Evolutionary conservation across 2,113 vertebrate species (phyloP), one percentile per base, ranked within the genome.

Genomic region (Bufo bufo): DNA sequence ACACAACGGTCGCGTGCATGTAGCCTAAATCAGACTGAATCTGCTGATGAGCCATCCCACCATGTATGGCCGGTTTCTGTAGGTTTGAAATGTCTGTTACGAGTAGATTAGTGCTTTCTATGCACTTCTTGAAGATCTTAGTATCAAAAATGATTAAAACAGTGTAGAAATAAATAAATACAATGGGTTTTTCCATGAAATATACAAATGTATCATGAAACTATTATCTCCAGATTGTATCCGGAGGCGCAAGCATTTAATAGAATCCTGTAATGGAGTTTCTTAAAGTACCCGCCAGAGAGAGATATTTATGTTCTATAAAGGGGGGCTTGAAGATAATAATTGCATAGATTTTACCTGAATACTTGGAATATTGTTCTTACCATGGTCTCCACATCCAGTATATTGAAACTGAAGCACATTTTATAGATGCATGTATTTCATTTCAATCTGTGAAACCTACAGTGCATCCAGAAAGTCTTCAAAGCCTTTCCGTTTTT

Each of bases 191-290:
- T 75, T 50, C 72, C 49, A 61, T 81, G 4, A 81, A 81, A 61
- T 61, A 81, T 45, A 81, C 61, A 80, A 58, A 80, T 58, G 77
- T 58, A 47, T 61, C 23, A 61, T 45, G 56, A 59, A 81, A 81
- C 79, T 61, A 81, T 61, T 81, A 81, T 81, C 56, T 81, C 61
- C 56, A 61, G 58, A 81, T 81, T 81, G 17, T 81, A 81, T 81
- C 79, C 23, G 20, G 56, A 81, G 79, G 79, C 79, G 12, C 23
- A 81, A 16, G 43, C 56, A 81, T 81, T 81, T 61, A 81, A 81
- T 81, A 61, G 79, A 61, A 61, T 81, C 4, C 43, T 61, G 79
- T 81, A 81, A 81, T 81, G 33, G 79, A 61, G 56, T 81, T 61
- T 61, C 3, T 81, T 43, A 80, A 80, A 80, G 54, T 59, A 43